A percentile compares a stretch with the other conserved stretches of the same genome.
phyloP scores from a whole-genome alignment of 2,113 vertebrate genomes.

The Stercorarius parasiticus region DNA sequence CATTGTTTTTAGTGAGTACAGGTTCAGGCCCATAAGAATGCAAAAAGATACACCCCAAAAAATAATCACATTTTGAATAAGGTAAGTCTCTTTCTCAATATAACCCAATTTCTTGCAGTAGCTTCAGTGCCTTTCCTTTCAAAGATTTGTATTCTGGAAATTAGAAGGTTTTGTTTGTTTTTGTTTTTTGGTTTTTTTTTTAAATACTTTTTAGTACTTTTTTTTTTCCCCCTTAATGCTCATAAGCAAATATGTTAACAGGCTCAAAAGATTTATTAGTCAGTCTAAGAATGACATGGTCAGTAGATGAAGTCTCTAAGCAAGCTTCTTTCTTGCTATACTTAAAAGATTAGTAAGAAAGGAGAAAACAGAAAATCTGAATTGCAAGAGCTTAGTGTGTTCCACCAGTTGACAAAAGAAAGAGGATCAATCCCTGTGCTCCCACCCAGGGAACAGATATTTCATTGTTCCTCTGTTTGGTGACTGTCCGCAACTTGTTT shows the following conservation, averaged over 20 bases:
- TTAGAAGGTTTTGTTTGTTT: background rate
- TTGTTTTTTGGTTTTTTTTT: no score
- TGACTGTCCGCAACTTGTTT: background rate
- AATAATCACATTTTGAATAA: background rate
- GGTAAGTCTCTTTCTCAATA: background rate
- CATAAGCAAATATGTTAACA: background rate
- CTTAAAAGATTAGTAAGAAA: conserved; percentile 34
- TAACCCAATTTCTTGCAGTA: background rate
- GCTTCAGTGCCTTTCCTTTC: background rate
- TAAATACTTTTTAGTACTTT: background rate
- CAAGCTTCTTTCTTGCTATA: background rate
- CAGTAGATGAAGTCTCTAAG: conserved; percentile 2
- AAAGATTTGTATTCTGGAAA: background rate
- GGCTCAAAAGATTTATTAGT: conserved; percentile 17
- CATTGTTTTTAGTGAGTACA: background rate
- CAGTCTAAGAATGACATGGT: background rate
- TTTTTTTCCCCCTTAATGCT: background rate
- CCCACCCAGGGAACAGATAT: conserved; percentile 60
- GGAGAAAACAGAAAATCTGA: background rate
- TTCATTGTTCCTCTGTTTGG: conserved; percentile 32
- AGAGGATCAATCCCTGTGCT: conserved; percentile 30
- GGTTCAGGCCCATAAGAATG: background rate
- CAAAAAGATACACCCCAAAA: background rate
- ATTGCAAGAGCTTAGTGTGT: conserved; percentile 6
- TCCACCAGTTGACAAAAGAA: conserved; percentile 6